phyloP scores from a whole-genome alignment of 2,113 vertebrate genomes.

The Etheostoma spectabile region DNA sequence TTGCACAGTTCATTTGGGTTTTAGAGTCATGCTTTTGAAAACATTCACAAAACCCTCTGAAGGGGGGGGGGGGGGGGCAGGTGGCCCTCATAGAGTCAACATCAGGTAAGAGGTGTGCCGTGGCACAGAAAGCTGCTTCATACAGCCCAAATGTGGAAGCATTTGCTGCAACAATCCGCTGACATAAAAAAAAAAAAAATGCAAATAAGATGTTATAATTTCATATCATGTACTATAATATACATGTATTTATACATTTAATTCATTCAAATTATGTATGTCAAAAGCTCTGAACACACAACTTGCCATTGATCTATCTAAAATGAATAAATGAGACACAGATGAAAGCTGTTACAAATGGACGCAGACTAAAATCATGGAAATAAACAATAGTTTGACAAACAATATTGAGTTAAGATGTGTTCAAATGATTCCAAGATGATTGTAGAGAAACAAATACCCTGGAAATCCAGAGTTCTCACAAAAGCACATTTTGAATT shows the following conservation, averaged over 20 bases:
- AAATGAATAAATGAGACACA: conserved; percentile 21
- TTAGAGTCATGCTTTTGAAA: conserved; percentile 70
- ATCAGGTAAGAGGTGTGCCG: conserved; percentile 51
- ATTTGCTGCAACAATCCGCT: conserved; percentile 48
- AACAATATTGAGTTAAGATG: conserved; percentile 7
- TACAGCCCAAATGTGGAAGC: conserved; percentile 55
- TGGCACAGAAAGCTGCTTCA: conserved; percentile 64
- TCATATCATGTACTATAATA: background rate
- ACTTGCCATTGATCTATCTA: conserved; percentile 2
- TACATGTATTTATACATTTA: background rate
- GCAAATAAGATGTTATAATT: background rate
- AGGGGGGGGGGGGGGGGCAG: conserved; percentile 16
- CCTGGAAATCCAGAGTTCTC: too few species aligned
- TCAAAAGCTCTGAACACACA: background rate
- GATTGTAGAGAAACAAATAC: background rate
- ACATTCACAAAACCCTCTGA: conserved; percentile 18
- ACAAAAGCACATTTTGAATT: too few species aligned
- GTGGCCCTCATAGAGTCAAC: conserved; percentile 45
- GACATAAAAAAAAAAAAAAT: conserved; percentile 20
- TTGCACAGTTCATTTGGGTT: conserved; percentile 54
- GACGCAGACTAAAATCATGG: conserved; percentile 24
- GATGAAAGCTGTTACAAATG: conserved; percentile 40
- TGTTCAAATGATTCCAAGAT: background rate
- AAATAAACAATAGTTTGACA: conserved; percentile 11
- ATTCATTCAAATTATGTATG: background rate